Evolutionary conservation across 2,113 vertebrate species (phyloP), one percentile per base, ranked within the genome.

Genomic region (Grammomys surdaster): DNA sequence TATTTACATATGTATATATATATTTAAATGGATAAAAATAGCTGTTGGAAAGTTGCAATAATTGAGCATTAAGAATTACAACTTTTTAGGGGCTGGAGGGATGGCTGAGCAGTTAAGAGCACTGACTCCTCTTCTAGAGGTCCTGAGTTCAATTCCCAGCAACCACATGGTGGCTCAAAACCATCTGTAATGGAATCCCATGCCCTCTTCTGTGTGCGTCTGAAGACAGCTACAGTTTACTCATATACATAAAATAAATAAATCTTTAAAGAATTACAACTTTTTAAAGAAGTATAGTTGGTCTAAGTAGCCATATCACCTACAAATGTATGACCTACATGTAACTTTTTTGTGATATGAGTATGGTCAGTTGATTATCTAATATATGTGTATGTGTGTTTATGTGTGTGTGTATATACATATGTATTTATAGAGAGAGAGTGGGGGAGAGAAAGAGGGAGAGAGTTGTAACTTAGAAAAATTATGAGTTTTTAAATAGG

Each of bases 31-130:
- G 10, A 9, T 87, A 70, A 93, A 92, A 65, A 33, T 40, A 86
- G 20, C 11, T 76, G 43, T 65, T 92, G 19, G 87, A 80, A 92
- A 95, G 48, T 89, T 89, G 75, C 31, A 89, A 26, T 96, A 86
- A 94, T 81, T 93, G 85, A 91, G 8, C 46, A 56, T 92, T 26
- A 93, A 33, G 19, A 95, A 86, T 89, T 86, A 43, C 36, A 93
- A 80, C 2, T 46, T 36, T 69, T 51, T 11, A 51, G 51, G 51
- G 51, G 51, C 10, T 51, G 51, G 51, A 51, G 51, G 51, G 51
- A 51, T 51, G 51, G 51, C 51, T 51, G 1, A 51, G 51, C 8
- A 9, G 48, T 51, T 51, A 51, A 51, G 51, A 51, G 51, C 51
- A 1, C 51, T 51, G 51, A 51, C 51, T 51, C 9, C 51, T 51